Base-by-base conservation (phyloP, 2,113 vertebrate genomes). In the Sakesphorus luctuosus region DNA sequence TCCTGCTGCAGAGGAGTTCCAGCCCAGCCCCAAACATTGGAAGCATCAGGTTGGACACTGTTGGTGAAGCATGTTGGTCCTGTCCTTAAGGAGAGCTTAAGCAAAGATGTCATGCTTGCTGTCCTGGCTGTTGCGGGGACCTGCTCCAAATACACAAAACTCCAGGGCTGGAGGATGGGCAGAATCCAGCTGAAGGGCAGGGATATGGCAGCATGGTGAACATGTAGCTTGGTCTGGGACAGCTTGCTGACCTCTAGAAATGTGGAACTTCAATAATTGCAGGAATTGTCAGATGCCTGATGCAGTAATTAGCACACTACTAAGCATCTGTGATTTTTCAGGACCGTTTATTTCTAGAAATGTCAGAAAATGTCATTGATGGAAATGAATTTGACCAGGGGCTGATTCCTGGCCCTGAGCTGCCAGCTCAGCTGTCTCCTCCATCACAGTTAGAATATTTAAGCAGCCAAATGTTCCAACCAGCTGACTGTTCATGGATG, bases 131-230 rank as follows among this genome's bases (percentile, higher is more conserved):
- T 74, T 43, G 11, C 5, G 38, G 4, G 13, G 10, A 11, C 7
- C 33, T 62, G 9, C 84, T 74, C 46, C 5, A 14, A 46, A 43
- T 0, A 3, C 15, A 23, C 1, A 5, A 1, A 21, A 4, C 35
- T n/a, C 18, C 20, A 31, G 53, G 13, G 13, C 17, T 33, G 28
- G 78, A 56, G 8, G 13, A 14, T 6, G 12, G 31, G 28, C 5
- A 7, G 62, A 25, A n/a, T 21, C 0, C 0, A 55, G 10, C 13
- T 76, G 28, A 38, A 76, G 38, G 33, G 15, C 2, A 1, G 25
- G 5, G 12, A 12, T 33, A 6, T 16, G 10, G 43, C 62, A 56
- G 11, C 2, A 1, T 35, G 24, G 36, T 35, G 35, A 61, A 43
- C 5, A 1, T 11, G 9, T 17, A 8, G 16, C 62, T 77, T 6